Base-by-base conservation (phyloP, 2,797 vertebrate species). In the Syndactyla subalaris region DNA sequence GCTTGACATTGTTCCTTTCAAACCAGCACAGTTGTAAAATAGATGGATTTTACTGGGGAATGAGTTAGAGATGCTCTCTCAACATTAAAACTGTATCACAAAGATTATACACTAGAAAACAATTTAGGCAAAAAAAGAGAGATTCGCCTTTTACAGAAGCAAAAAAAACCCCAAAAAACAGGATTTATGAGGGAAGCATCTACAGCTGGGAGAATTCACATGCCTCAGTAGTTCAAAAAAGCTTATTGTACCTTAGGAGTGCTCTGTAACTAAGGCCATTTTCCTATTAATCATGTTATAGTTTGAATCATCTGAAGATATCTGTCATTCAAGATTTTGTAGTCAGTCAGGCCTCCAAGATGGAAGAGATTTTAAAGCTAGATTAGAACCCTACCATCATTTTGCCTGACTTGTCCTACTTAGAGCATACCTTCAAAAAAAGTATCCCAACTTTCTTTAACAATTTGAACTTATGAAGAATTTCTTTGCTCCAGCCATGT, bases 101-200 rank as follows among this genome's bases (percentile, higher is more conserved):
- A 70, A 82, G 9, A 14, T 89, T 51, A 30, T 43, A 46, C 5
- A 32, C 2, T 32, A 61, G 21, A 46, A 90, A 91, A 71, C 0
- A 63, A 49, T 23, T n/a, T 46, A 18, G 12, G 17, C 3, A 62
- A 71, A 62, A 61, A 70, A 14, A 19, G 6, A 67, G 32, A 6
- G 43, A 3, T 41, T 80, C 83, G 6, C 21, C 66, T 87, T 88
- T 74, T 62, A 51, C 13, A 48, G 58, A 66, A 75, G 45, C 11
- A 1, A 9, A 43, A 81, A 4, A 30, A 23, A 12, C 3, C 11
- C 0, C 11, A 0, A 8, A 43, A 84, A 4, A 24, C 1, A 10
- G 17, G 22, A 71, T 16, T 85, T 74, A 58, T 72, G 24, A 70
- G 7, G 22, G 26, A 90, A 54, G 10, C 4, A 61, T 34, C 57